phyloP scores from a whole-genome alignment of 2,113 vertebrate genomes.

The Engystomops pustulosus region DNA sequence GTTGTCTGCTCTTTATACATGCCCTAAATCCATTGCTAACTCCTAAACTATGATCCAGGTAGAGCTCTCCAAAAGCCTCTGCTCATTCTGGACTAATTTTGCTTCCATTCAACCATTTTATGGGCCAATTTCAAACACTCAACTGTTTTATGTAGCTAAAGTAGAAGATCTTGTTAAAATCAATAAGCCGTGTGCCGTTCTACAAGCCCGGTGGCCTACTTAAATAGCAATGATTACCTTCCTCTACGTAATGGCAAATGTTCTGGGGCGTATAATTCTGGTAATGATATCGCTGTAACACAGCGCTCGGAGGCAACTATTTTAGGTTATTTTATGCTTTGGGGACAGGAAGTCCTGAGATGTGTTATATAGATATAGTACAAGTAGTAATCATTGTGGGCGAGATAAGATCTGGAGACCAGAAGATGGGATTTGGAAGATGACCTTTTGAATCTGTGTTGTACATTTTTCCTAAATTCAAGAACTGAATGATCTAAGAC shows the following conservation, averaged over 20 bases:
- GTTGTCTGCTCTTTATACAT: constrained; percentile 2
- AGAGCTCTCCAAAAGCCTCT: neutral
- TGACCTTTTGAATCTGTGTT: neutral
- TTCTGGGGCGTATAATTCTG: neutral
- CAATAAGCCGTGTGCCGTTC: neutral
- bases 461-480: neutral
- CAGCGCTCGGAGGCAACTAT: neutral
- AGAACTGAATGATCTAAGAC: neutral
- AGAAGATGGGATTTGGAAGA: neutral
- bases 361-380: neutral
- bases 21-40: constrained; percentile 18
- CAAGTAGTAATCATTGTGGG: neutral
- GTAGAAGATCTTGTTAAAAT: neutral
- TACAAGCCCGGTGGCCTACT: neutral
- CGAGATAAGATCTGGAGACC: neutral
- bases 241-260: neutral
- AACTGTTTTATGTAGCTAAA: neutral
- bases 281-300: neutral
- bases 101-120: constrained; percentile 24
- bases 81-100: constrained; percentile 1
- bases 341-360: neutral
- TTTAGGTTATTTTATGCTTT: neutral
- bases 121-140: neutral
- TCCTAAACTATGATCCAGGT: neutral
- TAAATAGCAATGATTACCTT: neutral